Evolutionary conservation across 2,797 vertebrate species (phyloP).

Genomic region (Sphenopsis melanotis): DNA sequence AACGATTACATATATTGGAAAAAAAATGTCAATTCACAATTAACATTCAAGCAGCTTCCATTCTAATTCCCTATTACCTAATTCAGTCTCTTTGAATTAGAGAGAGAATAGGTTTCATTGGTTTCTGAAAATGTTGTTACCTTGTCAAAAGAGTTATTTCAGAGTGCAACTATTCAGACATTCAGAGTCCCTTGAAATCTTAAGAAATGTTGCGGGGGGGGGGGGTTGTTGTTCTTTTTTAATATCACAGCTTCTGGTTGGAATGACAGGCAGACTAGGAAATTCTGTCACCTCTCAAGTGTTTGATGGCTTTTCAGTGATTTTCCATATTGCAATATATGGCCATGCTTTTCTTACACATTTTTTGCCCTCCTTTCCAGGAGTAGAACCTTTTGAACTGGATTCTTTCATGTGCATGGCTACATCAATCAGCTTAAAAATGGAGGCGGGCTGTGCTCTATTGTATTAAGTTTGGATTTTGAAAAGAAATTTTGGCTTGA

Average conservation of each 20-base stretch:
- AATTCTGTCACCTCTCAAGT: background rate
- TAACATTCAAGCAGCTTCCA: background rate
- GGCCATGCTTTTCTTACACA: background rate
- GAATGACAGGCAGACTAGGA: background rate
- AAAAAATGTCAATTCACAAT: background rate
- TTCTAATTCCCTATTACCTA: background rate
- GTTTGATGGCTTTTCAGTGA: background rate
- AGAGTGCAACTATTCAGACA: background rate
- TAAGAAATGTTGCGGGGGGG: background rate
- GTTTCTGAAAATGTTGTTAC: constrained; percentile 5
- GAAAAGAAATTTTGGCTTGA: background rate
- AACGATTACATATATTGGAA: background rate
- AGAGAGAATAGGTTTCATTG: background rate
- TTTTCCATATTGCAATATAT: background rate
- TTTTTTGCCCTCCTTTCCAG: background rate
- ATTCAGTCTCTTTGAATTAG: background rate
- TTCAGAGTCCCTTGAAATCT: background rate
- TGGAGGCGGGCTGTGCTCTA: background rate
- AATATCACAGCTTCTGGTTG: background rate
- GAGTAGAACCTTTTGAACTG: background rate
- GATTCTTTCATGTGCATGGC: background rate
- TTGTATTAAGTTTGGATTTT: background rate
- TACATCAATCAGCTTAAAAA: background rate
- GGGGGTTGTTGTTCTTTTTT: background rate
- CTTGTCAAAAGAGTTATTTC: background rate